Evolutionary conservation across 2,113 vertebrate genomes (phyloP).

Genomic region (Tupaia tana): DNA sequence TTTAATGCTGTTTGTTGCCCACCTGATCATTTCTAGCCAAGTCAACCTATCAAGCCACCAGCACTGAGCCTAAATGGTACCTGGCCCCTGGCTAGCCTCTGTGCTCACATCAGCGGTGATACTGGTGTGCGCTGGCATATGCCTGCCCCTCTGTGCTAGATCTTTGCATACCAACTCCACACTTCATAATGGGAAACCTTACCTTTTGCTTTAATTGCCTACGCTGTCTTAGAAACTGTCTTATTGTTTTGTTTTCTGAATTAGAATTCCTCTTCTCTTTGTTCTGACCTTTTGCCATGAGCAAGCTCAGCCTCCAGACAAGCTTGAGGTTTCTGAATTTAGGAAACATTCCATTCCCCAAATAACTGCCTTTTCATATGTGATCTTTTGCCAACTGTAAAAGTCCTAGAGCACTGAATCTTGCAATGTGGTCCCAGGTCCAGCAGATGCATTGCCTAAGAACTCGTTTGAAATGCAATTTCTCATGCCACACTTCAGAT

Average conservation of each 20-base stretch:
- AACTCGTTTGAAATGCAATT: conserved; percentile 31
- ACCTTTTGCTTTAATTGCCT: not conserved
- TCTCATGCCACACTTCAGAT: not conserved
- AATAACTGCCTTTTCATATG: not conserved
- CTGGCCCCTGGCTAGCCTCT: not conserved
- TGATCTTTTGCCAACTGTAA: not conserved
- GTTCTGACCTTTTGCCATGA: not conserved
- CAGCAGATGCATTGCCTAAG: not conserved
- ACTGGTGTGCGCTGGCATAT: not conserved
- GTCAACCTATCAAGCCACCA: not conserved
- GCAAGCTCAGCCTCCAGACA: not conserved
- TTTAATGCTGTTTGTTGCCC: not conserved
- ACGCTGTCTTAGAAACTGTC: not conserved
- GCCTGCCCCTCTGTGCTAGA: not conserved
- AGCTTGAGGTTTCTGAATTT: not conserved
- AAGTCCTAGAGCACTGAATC: not conserved
- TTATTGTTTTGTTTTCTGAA: not conserved
- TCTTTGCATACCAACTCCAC: not conserved
- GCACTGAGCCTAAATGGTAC: not conserved
- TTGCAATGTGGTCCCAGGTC: not conserved
- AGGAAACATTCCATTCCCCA: not conserved
- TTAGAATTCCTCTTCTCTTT: not conserved
- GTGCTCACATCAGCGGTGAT: not conserved
- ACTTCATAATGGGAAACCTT: not conserved
- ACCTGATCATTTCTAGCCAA: not conserved